phyloP scores from a whole-genome alignment of 2,113 vertebrate species.

The Zosterops borbonicus region DNA sequence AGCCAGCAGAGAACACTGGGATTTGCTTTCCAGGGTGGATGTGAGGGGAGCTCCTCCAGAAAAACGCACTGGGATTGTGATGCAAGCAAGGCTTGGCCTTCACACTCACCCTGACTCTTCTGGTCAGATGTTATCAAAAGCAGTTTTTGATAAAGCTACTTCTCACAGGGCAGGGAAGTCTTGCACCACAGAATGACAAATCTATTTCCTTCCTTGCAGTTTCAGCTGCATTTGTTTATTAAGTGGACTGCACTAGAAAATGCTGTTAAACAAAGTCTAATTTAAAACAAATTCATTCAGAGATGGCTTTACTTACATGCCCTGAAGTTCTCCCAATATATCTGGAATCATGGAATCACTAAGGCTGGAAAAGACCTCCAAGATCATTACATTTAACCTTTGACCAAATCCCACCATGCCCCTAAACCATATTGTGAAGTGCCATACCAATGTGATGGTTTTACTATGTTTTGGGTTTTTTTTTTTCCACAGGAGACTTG shows the following conservation, averaged over 20 bases:
- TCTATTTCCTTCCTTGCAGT: not conserved
- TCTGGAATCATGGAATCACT: not conserved
- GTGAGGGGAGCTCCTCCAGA: not conserved
- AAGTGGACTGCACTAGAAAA: not conserved
- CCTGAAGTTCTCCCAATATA: not conserved
- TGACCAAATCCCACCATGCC: not conserved
- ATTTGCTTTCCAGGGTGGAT: not conserved
- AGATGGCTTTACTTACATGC: not conserved
- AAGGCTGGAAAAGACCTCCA: not conserved
- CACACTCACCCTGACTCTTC: not conserved
- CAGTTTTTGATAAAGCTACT: not conserved
- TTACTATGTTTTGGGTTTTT: not conserved
- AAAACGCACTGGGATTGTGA: not conserved
- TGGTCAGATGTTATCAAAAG: not conserved
- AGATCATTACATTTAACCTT: not conserved
- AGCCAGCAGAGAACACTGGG: rapidly evolving
- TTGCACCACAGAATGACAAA: not conserved
- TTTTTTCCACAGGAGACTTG: not conserved
- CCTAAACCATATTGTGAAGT: not conserved
- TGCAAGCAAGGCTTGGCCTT: not conserved
- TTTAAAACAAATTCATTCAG: not conserved
- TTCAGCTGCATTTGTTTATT: not conserved
- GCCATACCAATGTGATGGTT: not conserved
- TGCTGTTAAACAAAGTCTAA: not conserved
- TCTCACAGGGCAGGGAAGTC: not conserved